Percentiles rank a stretch among this genome's conserved stretches.
phyloP scores from a whole-genome alignment of 64 coral and sea anemone species.

The Catalaphyllia jardinei region DNA sequence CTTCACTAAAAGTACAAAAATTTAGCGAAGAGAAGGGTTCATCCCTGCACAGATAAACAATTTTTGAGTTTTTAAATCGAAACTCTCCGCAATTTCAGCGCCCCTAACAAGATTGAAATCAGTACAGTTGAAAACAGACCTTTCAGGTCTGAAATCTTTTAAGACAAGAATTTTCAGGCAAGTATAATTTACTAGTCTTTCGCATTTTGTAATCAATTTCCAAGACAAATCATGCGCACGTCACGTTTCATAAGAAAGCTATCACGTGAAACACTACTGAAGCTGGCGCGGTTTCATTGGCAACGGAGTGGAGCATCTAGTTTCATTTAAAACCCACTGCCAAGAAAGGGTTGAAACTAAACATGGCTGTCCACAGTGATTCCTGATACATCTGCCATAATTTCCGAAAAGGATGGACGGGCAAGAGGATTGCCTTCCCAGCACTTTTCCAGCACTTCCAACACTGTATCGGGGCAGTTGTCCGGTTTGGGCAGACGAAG shows the following conservation, averaged over 20 bases:
- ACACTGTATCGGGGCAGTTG: slow-evolving; percentile 84
- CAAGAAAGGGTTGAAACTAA: not conserved
- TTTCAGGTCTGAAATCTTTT: not conserved
- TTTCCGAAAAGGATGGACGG: slow-evolving; percentile 65
- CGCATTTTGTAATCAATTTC: not conserved
- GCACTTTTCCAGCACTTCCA: slow-evolving; percentile 80
- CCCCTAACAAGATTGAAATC: not conserved
- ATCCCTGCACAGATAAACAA: too few species aligned
- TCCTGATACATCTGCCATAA: slow-evolving; percentile 68
- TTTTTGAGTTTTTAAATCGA: not conserved
- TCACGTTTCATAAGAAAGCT: not conserved
- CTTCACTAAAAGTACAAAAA: too few species aligned
- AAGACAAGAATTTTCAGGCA: not conserved
- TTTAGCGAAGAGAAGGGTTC: too few species aligned
- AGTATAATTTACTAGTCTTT: not conserved
- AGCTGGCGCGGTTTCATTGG: not conserved
- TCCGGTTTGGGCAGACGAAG: slow-evolving; percentile 89
- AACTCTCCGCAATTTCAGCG: not conserved
- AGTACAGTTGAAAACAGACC: not conserved
- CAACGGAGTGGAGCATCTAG: not conserved
- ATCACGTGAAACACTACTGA: not conserved
- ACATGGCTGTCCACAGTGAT: slow-evolving; percentile 84
- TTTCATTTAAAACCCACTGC: not conserved
- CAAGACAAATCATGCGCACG: not conserved
- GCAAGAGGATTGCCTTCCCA: slow-evolving; percentile 76